Evolutionary conservation across 2,113 vertebrate species (phyloP).

Genomic region (Notarius lentiginosus): DNA sequence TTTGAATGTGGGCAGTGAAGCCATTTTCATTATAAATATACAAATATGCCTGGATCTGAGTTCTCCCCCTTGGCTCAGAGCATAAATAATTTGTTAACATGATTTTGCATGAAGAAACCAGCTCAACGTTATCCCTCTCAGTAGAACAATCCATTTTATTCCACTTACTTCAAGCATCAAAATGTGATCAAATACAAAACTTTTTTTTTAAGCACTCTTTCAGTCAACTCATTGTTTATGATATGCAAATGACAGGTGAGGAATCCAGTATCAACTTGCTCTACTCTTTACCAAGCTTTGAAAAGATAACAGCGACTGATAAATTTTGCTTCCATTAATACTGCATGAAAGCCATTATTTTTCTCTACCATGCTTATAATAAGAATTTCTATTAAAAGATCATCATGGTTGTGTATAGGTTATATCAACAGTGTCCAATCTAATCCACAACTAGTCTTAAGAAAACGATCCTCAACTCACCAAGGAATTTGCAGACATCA

Average conservation of each 20-base stretch:
- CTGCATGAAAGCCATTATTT: no score
- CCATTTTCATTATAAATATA: neutral
- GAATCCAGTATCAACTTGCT: neutral
- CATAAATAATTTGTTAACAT: neutral
- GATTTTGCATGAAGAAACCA: neutral
- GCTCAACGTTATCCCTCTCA: neutral
- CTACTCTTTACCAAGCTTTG: neutral
- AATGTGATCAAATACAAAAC: neutral
- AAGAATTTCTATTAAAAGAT: neutral
- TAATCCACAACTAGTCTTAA: neutral
- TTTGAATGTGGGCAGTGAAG: neutral
- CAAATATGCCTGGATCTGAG: neutral
- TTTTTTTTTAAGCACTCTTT: neutral
- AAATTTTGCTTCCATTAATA: neutral
- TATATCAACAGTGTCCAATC: neutral
- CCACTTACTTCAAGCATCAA: neutral
- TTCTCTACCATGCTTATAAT: neutral
- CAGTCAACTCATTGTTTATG: neutral
- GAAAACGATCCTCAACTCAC: constrained; percentile 72
- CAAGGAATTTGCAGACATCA: constrained; percentile 79
- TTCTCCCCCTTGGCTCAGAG: neutral
- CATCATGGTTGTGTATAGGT: neutral
- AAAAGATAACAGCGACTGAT: neutral
- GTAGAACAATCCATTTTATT: neutral
- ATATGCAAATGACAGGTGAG: neutral